Evolutionary conservation across 64 coral and sea anemone genomes (phyloP).

Genomic region (Exaiptasia diaphana): DNA sequence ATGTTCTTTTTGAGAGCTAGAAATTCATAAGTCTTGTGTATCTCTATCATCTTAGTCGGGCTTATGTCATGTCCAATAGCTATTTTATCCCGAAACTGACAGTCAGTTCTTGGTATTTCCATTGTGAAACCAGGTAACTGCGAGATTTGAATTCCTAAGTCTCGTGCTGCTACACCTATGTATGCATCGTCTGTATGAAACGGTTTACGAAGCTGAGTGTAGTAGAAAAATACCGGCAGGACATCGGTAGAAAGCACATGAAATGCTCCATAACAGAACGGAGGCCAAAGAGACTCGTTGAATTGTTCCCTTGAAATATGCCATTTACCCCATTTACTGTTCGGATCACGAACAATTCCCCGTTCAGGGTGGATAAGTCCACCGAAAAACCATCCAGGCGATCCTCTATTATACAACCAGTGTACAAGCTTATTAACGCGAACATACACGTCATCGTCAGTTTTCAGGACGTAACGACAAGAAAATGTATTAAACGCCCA

Average conservation of each 20-base stretch:
- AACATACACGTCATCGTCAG: constrained; percentile 31
- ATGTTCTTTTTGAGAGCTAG: no score
- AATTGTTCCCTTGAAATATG: background rate
- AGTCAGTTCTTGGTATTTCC: background rate
- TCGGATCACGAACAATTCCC: background rate
- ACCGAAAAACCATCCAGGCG: background rate
- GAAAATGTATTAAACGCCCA: background rate
- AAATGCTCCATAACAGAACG: constrained; percentile 4
- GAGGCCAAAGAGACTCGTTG: background rate
- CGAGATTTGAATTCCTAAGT: background rate
- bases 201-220: background rate
- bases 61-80: background rate
- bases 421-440: background rate
- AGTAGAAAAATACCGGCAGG: background rate
- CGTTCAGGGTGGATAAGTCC: background rate
- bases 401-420: background rate
- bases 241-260: background rate
- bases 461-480: background rate
- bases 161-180: background rate
- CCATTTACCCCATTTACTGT: background rate
- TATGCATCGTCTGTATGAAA: constrained; percentile 8
- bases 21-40: no score
- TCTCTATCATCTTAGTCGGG: background rate
- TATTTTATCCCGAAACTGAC: background rate
- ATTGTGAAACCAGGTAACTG: background rate